A percentile compares a stretch with the other conserved stretches of the same genome.
These are phyloP conservation scores for Sebastes kiyomatsui DNA, from an alignment of 2,797 vertebrate genomes.

Conservation along the genomic window DNA sequence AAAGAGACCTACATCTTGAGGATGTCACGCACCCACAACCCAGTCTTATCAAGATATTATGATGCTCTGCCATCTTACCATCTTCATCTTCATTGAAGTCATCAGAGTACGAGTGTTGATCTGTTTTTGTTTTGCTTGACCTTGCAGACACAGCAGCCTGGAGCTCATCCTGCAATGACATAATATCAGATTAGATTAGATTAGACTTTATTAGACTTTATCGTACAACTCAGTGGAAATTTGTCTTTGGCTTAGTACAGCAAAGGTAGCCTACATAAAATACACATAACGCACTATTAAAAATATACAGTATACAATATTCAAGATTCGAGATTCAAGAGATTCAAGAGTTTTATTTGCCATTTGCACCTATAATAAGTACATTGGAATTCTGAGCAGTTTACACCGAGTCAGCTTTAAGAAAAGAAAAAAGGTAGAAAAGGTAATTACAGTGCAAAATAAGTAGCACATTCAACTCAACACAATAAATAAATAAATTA, in stretches of 20 bases:
- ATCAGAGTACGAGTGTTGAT: constrained; percentile 80
- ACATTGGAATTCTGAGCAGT: too few species aligned
- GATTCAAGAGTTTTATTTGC: too few species aligned
- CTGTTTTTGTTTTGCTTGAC: constrained; percentile 70
- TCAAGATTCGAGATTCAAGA: too few species aligned
- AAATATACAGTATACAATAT: neutral
- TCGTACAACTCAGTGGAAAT: neutral
- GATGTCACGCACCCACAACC: neutral
- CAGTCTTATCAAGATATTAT: neutral
- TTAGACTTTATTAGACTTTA: neutral
- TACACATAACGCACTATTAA: neutral
- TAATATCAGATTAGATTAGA: neutral
- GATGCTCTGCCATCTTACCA: constrained; percentile 51
- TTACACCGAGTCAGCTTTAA: too few species aligned
- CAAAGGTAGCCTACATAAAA: neutral
- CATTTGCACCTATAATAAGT: too few species aligned
- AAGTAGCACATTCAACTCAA: too few species aligned
- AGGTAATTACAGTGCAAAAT: too few species aligned
- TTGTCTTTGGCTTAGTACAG: neutral
- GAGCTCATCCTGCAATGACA: constrained; percentile 85
- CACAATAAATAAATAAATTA: too few species aligned
- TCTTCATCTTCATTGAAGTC: constrained; percentile 86
- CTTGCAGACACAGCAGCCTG: constrained; percentile 83
- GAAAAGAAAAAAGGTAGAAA: too few species aligned
- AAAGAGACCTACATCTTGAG: neutral